These are phyloP conservation scores for Coturnix japonica DNA, from an alignment of 2,113 vertebrate species.

Conservation along the genomic window DNA sequence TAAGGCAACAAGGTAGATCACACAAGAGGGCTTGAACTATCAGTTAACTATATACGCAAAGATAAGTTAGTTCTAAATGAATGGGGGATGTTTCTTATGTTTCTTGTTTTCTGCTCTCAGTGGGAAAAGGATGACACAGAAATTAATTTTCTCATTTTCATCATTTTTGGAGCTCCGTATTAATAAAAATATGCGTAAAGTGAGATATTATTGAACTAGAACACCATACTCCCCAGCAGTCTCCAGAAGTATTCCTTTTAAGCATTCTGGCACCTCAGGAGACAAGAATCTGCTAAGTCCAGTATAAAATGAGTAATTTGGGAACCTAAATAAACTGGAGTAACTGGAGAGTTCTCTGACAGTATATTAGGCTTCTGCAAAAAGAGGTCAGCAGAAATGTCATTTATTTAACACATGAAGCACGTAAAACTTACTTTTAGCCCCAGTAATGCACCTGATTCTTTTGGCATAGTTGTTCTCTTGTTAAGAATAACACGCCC, in stretches of 20 bases:
- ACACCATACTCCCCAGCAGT: not conserved
- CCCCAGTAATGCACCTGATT: conserved; percentile 93
- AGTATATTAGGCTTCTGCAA: not conserved
- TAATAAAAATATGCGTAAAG: not conserved
- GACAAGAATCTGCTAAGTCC: not conserved
- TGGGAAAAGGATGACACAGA: not conserved
- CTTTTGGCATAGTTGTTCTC: conserved; percentile 94
- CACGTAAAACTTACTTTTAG: conserved; percentile 86
- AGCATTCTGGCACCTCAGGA: not conserved
- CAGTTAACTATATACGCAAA: not conserved
- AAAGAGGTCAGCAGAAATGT: not conserved
- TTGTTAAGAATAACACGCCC: conserved; percentile 98
- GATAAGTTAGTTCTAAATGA: not conserved
- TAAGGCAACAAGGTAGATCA: not conserved
- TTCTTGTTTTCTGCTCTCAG: not conserved
- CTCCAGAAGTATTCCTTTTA: not conserved
- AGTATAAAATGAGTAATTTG: not conserved
- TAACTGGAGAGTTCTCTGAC: not conserved
- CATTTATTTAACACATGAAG: not conserved
- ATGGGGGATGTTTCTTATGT: not conserved
- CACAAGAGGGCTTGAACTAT: not conserved
- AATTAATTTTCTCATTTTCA: not conserved
- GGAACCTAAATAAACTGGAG: not conserved
- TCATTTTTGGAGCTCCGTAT: not conserved
- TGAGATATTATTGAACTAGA: not conserved